phyloP scores from a whole-genome alignment of 1,140 invertebrate genomes.

The Chelonus insularis region DNA sequence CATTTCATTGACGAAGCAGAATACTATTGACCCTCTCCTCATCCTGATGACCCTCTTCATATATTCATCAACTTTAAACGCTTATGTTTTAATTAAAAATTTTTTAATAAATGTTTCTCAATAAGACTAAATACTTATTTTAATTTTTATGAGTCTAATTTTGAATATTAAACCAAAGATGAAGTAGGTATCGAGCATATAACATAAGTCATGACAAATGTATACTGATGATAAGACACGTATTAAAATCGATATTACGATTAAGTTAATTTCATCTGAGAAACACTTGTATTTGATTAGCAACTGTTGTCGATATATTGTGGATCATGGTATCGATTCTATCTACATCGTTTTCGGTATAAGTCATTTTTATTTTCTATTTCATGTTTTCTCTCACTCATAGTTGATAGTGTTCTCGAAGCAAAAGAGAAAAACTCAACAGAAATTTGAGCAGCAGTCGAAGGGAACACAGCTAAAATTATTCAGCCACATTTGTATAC shows the following conservation, averaged over 20 bases:
- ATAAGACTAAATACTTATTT: too few species aligned
- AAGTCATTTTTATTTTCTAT: neutral
- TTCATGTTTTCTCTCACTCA: neutral
- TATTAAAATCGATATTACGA: neutral
- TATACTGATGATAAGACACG: too few species aligned
- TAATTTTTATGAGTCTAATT: too few species aligned
- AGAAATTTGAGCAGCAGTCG: constrained; percentile 7
- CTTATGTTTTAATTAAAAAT: too few species aligned
- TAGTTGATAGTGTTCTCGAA: neutral
- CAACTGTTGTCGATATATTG: constrained; percentile 41
- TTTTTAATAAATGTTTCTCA: too few species aligned
- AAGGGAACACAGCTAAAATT: constrained; percentile 18
- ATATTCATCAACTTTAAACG: too few species aligned
- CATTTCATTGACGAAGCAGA: constrained; percentile 22
- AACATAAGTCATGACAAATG: too few species aligned
- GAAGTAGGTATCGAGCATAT: too few species aligned
- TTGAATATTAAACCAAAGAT: too few species aligned
- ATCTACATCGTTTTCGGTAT: too few species aligned
- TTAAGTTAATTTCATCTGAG: constrained; percentile 35
- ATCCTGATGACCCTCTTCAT: too few species aligned
- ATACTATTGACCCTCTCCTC: neutral
- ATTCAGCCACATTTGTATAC: constrained; percentile 9
- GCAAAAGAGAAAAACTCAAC: neutral
- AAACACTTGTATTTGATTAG: constrained; percentile 54
- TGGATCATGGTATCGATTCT: too few species aligned